Percentiles rank a stretch among this genome's conserved stretches.
These are phyloP conservation scores for Alethe diademata DNA, from an alignment of 2,113 vertebrate species.

Conservation along the genomic window DNA sequence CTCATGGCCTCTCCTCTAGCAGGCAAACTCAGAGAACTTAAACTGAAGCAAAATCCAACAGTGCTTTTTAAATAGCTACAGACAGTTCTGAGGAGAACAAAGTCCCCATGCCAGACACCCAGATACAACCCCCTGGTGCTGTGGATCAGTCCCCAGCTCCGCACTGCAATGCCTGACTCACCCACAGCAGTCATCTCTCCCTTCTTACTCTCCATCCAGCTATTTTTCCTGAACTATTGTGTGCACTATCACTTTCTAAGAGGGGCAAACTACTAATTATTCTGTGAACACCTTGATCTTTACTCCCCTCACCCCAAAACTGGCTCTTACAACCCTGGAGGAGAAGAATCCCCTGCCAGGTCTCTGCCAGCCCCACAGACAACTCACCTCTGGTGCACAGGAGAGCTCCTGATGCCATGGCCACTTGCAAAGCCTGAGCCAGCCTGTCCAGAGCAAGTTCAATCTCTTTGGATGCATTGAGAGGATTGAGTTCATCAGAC, in stretches of 20 bases:
- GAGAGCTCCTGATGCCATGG: conserved; percentile 91
- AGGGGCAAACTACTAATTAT: background rate
- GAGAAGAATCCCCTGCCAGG: background rate
- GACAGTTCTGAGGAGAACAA: background rate
- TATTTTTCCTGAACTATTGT: background rate
- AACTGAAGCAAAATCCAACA: background rate
- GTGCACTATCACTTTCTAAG: background rate
- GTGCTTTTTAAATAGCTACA: background rate
- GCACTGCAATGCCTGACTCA: background rate
- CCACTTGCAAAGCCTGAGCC: conserved; percentile 93
- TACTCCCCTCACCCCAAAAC: background rate
- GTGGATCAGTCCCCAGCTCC: background rate
- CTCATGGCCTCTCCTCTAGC: background rate
- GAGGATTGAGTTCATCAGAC: conserved; percentile 84
- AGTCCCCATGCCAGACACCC: background rate
- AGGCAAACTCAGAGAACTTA: background rate
- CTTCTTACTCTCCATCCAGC: background rate
- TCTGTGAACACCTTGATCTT: background rate
- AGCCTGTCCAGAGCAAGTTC: conserved; percentile 92
- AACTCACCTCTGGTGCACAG: conserved; percentile 90
- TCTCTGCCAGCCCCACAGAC: background rate
- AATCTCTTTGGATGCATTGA: conserved; percentile 81
- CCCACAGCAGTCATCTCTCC: background rate
- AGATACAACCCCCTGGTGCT: background rate
- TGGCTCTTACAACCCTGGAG: background rate